A percentile compares a stretch with the other conserved stretches of the same genome.
phyloP scores from a whole-genome alignment of 2,888 invertebrate species.

The Cyclophora punctaria region DNA sequence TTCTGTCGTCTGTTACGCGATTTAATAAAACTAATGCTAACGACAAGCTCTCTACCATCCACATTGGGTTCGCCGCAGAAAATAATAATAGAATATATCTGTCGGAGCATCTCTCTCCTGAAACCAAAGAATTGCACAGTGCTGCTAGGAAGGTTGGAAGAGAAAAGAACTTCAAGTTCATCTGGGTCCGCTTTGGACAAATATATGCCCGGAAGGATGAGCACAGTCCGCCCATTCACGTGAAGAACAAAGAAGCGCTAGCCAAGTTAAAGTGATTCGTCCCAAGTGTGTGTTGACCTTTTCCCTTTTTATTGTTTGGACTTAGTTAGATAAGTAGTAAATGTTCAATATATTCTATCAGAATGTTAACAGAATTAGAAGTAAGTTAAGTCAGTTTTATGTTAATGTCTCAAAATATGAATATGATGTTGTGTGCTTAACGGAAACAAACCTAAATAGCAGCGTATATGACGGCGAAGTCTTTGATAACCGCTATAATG shows the following conservation, averaged over 20 bases:
- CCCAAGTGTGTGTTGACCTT: too few species aligned
- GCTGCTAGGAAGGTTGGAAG: neutral
- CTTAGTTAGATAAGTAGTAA: neutral
- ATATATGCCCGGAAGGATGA: slow-evolving; percentile 4
- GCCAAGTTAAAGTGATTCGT: neutral
- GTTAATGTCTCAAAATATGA: neutral
- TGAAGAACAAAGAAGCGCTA: slow-evolving; percentile 1
- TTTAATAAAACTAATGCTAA: slow-evolving; percentile 5
- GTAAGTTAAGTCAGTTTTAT: slow-evolving; percentile 1
- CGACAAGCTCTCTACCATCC: neutral
- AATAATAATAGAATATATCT: neutral
- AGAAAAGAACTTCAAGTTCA: slow-evolving; percentile 1
- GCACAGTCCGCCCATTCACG: neutral
- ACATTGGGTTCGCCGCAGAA: neutral
- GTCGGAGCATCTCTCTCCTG: slow-evolving; percentile 3
- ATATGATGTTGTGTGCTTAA: too few species aligned
- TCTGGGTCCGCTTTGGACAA: slow-evolving; percentile 3
- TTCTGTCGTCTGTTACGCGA: slow-evolving; percentile 3
- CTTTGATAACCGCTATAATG: neutral
- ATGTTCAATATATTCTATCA: slow-evolving; percentile 4
- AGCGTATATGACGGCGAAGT: neutral
- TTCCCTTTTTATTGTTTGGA: neutral
- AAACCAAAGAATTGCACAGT: slow-evolving; percentile 1
- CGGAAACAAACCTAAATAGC: neutral
- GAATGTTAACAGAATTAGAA: slow-evolving; percentile 6